Base-by-base conservation (phyloP, 2,888 invertebrate species). In the Pardosa pseudoannulata region DNA sequence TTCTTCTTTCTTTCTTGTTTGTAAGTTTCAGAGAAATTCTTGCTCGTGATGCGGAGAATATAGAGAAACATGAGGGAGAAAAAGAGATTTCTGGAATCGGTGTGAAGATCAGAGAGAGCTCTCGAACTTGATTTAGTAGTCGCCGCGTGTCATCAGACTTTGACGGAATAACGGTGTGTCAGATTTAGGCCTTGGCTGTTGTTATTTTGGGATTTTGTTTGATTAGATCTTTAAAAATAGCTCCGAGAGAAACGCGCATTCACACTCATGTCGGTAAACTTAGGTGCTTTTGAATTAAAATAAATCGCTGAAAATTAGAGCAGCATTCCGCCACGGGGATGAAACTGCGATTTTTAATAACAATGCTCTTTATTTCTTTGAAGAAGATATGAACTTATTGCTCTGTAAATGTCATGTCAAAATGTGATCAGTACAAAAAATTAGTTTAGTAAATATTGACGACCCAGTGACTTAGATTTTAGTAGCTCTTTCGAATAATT, bases 91-190 rank as follows among this genome's bases (percentile, higher is more conserved):
- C 56, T 23, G 56, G 23, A 23, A 23, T 23, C 23, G 23, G 23
- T 16, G 5, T 23, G 56, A 56, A 23, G 23, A 23, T 56, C 56
- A 6, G 36, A 46, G 46, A 46, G 46, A 46, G 7, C 23, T 56
- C 23, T 56, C 56, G 56, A 56, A 56, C 56, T 56, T 56, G 56
- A 56, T 56, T 56, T 56, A 56, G 56, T 56, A 16, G n/a, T n/a
- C 16, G 6, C 9, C 36, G 36, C 56, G 56, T 23, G 56, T 56
- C 56, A 56, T 56, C 56, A 56, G 56, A 56, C 23, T 56, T 56
- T 56, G 56, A 56, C 56, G 23, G 23, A 56, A 56, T 56, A 56
- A 23, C 56, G 23, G 56, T 56, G 56, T 56, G 23, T 56, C 56
- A 23, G 56, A 56, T 56, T 56, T 56, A 56, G 56, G 23, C 56